Percentiles rank a stretch among this genome's conserved stretches.
These are phyloP conservation scores for Chloropsis hardwickii DNA, from an alignment of 2,113 vertebrate genomes.

Conservation along the genomic window DNA sequence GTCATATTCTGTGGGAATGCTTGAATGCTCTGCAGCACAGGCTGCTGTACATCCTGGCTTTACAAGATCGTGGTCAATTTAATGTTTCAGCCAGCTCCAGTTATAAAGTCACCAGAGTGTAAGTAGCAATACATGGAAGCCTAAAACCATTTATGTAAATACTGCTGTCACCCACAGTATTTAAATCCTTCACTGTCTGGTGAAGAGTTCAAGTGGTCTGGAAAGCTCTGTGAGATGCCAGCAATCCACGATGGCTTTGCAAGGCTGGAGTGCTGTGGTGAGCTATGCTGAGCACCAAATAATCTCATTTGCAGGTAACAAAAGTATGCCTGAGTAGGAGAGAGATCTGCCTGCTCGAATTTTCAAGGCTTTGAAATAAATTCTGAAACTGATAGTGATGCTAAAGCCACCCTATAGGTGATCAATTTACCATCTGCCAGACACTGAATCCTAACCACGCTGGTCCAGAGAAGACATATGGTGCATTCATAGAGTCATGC, in stretches of 20 bases:
- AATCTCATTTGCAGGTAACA: slow-evolving; percentile 3
- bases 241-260: not conserved
- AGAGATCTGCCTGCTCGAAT: not conserved
- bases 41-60: not conserved
- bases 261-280: not conserved
- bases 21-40: slow-evolving; percentile 38
- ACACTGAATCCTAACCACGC: slow-evolving; percentile 40
- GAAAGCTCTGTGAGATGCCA: slow-evolving; percentile 4
- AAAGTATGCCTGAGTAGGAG: not conserved
- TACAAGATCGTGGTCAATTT: slow-evolving; percentile 55
- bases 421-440: slow-evolving; percentile 64
- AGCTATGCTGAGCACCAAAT: not conserved
- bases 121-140: slow-evolving; percentile 19
- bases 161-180: not conserved
- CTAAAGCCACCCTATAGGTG: slow-evolving; percentile 60
- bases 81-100: slow-evolving; percentile 42
- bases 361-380: slow-evolving; percentile 35
- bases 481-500: slow-evolving; percentile 60
- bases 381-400: slow-evolving; percentile 40
- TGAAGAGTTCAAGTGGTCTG: slow-evolving; percentile 23
- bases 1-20: slow-evolving; percentile 32
- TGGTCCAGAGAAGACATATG: slow-evolving; percentile 68
- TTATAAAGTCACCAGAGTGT: slow-evolving; percentile 42
- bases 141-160: slow-evolving; percentile 32
- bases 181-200: slow-evolving; percentile 11